Percentiles rank a stretch among this genome's conserved stretches.
These are phyloP conservation scores for Lepilemur ruficaudatus DNA, from an alignment of 2,797 vertebrate species.

Conservation along the genomic window DNA sequence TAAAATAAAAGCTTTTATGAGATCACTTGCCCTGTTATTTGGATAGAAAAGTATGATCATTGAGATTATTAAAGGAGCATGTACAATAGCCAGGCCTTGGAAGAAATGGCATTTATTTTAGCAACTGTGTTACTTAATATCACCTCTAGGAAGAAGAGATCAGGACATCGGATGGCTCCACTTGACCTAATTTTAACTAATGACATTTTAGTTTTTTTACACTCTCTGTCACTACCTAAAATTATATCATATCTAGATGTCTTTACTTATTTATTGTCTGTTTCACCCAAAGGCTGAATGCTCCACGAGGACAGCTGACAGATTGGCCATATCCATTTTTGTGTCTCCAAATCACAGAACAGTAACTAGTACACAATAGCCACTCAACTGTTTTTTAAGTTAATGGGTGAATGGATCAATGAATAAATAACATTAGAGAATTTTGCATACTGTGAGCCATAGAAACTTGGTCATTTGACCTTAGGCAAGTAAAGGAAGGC, in stretches of 20 bases:
- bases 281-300: background rate
- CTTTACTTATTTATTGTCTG: background rate
- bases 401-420: background rate
- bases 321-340: background rate
- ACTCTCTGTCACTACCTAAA: background rate
- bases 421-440: background rate
- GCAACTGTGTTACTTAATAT: background rate
- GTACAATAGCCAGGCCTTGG: background rate
- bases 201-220: background rate
- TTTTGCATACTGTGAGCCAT: background rate
- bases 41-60: background rate
- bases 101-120: background rate
- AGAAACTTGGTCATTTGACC: background rate
- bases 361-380: background rate
- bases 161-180: background rate
- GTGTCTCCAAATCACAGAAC: background rate
- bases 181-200: background rate
- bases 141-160: background rate
- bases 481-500: background rate
- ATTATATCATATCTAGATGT: background rate
- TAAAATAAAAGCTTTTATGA: background rate
- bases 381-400: background rate
- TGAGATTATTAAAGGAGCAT: background rate
- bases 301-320: background rate
- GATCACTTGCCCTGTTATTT: background rate